These are phyloP conservation scores for Aleadryas rufinucha DNA, from an alignment of 2,113 vertebrate genomes.

Conservation along the genomic window DNA sequence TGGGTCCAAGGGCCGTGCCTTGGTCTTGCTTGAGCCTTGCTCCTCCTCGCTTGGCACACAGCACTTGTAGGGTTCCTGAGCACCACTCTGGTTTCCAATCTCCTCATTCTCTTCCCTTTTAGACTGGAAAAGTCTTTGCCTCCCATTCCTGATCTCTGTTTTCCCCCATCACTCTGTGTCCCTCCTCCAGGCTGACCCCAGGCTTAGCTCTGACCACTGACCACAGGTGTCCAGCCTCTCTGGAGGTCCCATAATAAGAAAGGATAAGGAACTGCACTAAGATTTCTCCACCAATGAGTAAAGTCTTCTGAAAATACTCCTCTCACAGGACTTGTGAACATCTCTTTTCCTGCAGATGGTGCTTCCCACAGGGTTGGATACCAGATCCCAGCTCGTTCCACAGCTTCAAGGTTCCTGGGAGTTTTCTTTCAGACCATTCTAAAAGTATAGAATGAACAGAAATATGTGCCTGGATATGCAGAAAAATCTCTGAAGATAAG, in stretches of 20 bases:
- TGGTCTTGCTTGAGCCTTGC: background rate
- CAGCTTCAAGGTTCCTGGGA: background rate
- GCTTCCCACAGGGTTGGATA: background rate
- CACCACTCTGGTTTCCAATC: background rate
- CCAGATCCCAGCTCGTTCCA: background rate
- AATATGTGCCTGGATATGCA: background rate
- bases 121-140: background rate
- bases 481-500: background rate
- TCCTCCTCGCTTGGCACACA: background rate
- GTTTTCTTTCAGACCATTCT: background rate
- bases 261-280: background rate
- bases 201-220: background rate
- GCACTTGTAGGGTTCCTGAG: background rate
- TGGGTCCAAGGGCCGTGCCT: background rate
- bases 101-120: background rate
- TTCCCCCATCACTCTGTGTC: background rate
- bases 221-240: background rate
- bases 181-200: background rate
- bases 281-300: background rate
- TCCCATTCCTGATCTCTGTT: background rate
- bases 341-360: background rate
- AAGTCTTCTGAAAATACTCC: background rate
- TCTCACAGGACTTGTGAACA: background rate
- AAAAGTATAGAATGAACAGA: background rate
- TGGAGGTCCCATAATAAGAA: background rate